A percentile compares a stretch with the other conserved stretches of the same genome.
phyloP scores from a whole-genome alignment of 2,797 vertebrate species.

The Serranus cabrilla region DNA sequence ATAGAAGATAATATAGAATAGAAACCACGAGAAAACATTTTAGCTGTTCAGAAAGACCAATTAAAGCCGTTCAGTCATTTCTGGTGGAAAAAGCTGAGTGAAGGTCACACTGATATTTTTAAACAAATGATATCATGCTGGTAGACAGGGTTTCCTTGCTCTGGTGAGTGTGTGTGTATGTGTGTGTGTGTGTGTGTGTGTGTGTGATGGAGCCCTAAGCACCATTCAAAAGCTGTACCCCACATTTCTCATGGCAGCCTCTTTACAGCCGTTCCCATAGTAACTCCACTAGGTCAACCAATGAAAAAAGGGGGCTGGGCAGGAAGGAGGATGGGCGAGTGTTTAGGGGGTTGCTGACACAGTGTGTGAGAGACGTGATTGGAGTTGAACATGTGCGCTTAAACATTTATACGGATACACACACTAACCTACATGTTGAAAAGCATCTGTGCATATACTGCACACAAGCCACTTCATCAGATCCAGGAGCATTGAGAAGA shows the following conservation, averaged over 20 bases:
- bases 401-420: constrained; percentile 45
- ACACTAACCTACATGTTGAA: constrained; percentile 18
- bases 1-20: background rate
- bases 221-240: constrained; percentile 77
- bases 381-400: constrained; percentile 64
- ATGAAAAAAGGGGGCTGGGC: constrained; percentile 85
- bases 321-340: constrained; percentile 61
- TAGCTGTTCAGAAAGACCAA: background rate
- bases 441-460: background rate
- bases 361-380: constrained; percentile 63
- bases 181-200: constrained; percentile 27
- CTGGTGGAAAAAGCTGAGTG: background rate
- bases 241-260: constrained; percentile 83
- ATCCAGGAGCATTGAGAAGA: background rate
- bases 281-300: constrained; percentile 90
- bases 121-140: background rate
- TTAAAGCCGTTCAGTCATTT: background rate
- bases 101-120: background rate
- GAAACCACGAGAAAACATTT: background rate
- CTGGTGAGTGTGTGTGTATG: constrained; percentile 31
- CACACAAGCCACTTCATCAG: too few species aligned
- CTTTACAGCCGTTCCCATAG: constrained; percentile 84
- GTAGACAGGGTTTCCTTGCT: constrained; percentile 30
- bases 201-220: constrained; percentile 44
- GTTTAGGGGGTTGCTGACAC: constrained; percentile 52